Evolutionary conservation across 2,113 vertebrate genomes (phyloP).

Genomic region (Struthio camelus): DNA sequence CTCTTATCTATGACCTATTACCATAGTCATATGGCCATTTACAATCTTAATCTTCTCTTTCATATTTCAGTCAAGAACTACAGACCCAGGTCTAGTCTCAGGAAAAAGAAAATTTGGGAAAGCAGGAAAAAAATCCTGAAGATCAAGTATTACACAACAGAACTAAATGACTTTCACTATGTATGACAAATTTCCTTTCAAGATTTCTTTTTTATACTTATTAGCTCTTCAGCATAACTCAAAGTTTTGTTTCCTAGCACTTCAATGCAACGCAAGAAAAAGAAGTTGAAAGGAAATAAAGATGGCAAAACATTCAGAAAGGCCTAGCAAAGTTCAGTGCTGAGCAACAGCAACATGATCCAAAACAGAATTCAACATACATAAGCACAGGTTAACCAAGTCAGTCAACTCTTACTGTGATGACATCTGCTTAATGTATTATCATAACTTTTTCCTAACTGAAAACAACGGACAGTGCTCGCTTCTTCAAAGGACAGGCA

Average conservation of each 20-base stretch:
- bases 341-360: neutral
- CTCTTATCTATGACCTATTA: neutral
- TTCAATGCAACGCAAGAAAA: neutral
- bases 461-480: neutral
- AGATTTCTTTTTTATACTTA: neutral
- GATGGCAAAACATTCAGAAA: neutral
- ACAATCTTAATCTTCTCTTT: neutral
- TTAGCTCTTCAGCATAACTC: neutral
- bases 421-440: neutral
- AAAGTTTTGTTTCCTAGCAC: neutral
- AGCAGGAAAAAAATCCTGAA: neutral
- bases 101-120: neutral
- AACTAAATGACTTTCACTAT: neutral
- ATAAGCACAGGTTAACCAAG: neutral
- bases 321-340: neutral
- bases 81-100: neutral
- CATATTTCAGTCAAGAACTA: neutral
- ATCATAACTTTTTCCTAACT: neutral
- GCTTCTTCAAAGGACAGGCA: neutral
- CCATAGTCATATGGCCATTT: neutral
- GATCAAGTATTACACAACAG: neutral
- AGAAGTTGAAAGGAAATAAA: neutral
- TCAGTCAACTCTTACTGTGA: neutral
- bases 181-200: neutral
- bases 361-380: neutral